These are phyloP conservation scores for Zhuqinia jingwanae DNA, from an alignment of 2,888 invertebrate species.

Conservation along the genomic window DNA sequence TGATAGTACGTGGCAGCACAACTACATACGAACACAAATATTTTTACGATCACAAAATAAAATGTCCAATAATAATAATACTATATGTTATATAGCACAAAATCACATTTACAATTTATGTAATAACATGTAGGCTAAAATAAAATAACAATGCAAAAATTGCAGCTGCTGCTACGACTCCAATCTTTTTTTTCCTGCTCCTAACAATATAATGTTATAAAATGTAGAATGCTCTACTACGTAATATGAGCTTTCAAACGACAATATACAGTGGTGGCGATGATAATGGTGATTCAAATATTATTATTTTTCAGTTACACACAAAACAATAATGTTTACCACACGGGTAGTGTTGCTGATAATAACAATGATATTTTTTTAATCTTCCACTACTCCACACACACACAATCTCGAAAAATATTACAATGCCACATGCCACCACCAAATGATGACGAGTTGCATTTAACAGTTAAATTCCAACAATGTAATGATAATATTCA, in stretches of 20 bases:
- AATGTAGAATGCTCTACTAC: too few species aligned
- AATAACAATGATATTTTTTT: slow-evolving; percentile 25
- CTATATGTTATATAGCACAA: not conserved
- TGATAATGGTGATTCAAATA: slow-evolving; percentile 3
- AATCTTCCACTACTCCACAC: slow-evolving; percentile 20
- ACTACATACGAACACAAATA: slow-evolving; percentile 19
- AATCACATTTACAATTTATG: slow-evolving; percentile 15
- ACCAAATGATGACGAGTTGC: slow-evolving; percentile 11
- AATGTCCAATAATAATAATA: not conserved
- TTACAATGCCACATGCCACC: slow-evolving; percentile 64
- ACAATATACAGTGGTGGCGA: too few species aligned
- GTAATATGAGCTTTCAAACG: not conserved
- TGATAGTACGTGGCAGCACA: slow-evolving; percentile 20
- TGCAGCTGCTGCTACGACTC: too few species aligned
- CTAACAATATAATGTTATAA: not conserved
- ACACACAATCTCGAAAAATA: slow-evolving; percentile 24
- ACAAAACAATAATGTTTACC: slow-evolving; percentile 1
- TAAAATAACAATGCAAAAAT: slow-evolving; percentile 13
- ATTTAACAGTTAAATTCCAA: slow-evolving; percentile 61
- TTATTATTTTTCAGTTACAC: slow-evolving; percentile 11
- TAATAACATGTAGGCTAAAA: slow-evolving; percentile 19
- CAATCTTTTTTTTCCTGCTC: not conserved
- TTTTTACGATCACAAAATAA: slow-evolving; percentile 36
- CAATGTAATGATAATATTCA: slow-evolving; percentile 49
- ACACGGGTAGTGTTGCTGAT: slow-evolving; percentile 14